These are phyloP conservation scores for Nephrotoma flavescens DNA, from an alignment of 2,888 invertebrate species.

Conservation along the genomic window DNA sequence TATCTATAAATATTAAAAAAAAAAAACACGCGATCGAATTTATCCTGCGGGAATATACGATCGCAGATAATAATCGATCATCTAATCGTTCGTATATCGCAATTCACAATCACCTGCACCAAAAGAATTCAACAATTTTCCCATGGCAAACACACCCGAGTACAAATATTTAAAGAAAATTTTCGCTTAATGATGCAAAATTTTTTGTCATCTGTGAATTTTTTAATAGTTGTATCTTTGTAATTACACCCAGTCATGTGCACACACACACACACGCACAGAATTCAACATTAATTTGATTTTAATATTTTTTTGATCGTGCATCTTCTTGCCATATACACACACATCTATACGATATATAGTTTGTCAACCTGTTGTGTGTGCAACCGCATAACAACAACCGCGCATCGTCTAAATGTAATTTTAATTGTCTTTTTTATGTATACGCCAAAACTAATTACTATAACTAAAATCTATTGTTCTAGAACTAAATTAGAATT, in stretches of 20 bases:
- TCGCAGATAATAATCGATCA: neutral
- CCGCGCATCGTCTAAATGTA: neutral
- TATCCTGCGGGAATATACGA: neutral
- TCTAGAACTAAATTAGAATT: neutral
- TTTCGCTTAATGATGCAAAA: neutral
- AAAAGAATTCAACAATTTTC: neutral
- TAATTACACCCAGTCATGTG: neutral
- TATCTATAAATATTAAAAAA: neutral
- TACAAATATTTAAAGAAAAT: neutral
- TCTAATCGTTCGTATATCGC: neutral
- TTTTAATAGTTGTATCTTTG: neutral
- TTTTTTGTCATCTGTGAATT: neutral
- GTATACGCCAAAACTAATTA: neutral
- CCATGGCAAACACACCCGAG: neutral
- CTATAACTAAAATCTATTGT: neutral
- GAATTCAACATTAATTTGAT: neutral
- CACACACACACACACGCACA: neutral
- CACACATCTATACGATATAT: no score
- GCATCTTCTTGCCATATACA: neutral
- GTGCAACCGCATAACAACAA: neutral
- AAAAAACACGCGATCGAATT: neutral
- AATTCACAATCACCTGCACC: neutral
- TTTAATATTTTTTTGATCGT: neutral
- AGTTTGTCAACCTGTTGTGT: neutral
- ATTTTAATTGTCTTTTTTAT: neutral